Evolutionary conservation across 1,140 invertebrate species (phyloP).

Genomic region (Lordiphosa mommai): DNA sequence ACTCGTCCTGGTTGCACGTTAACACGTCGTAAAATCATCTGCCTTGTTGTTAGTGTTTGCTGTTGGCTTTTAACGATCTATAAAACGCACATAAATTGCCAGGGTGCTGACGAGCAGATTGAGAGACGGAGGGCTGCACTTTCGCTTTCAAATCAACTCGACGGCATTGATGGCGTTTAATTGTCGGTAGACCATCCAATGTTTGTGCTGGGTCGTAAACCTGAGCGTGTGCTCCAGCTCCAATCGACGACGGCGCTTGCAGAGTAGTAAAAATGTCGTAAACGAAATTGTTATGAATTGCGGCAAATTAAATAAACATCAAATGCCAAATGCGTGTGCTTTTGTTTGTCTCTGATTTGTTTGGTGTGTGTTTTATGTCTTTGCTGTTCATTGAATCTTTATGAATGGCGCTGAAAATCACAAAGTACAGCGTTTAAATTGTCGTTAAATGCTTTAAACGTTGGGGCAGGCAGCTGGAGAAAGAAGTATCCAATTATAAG

Average conservation of each 20-base stretch:
- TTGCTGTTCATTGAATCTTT: constrained; percentile 50
- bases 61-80: constrained; percentile 61
- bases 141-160: constrained; percentile 35
- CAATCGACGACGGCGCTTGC: constrained; percentile 47
- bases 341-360: constrained; percentile 7
- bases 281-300: constrained; percentile 77
- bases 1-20: constrained; percentile 53
- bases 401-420: constrained; percentile 22
- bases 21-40: constrained; percentile 71
- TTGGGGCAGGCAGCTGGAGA: not conserved
- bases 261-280: constrained; percentile 73
- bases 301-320: constrained; percentile 74
- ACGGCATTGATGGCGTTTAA: constrained; percentile 50
- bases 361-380: constrained; percentile 25
- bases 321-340: constrained; percentile 57
- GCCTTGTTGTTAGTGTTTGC: constrained; percentile 49
- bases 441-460: constrained; percentile 42
- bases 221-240: constrained; percentile 23
- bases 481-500: constrained; percentile 34
- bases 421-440: constrained; percentile 54
- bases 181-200: constrained; percentile 41
- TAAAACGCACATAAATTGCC: constrained; percentile 71
- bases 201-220: constrained; percentile 38
- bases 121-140: constrained; percentile 32
- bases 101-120: constrained; percentile 26